phyloP scores from a whole-genome alignment of 2,888 invertebrate species.

The Mantis religiosa region DNA sequence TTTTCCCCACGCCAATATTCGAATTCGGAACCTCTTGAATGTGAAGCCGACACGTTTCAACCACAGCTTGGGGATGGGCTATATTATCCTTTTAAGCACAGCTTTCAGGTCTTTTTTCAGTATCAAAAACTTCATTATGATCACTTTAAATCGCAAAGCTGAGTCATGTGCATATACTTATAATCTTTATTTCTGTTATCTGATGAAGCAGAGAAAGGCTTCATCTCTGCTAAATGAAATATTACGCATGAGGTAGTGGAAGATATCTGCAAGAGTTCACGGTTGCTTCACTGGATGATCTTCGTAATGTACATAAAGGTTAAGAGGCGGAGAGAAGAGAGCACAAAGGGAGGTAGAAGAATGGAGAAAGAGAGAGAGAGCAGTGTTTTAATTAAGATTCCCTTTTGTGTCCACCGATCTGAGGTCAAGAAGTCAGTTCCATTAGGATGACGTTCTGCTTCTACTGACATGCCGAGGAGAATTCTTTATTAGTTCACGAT shows the following conservation, averaged over 20 bases:
- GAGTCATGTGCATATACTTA: too few species aligned
- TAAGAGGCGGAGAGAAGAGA: not conserved
- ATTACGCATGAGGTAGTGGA: not conserved
- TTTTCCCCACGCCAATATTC: too few species aligned
- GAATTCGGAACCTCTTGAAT: too few species aligned
- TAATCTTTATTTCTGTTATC: too few species aligned
- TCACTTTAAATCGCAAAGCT: too few species aligned
- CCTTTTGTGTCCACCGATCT: slow-evolving; percentile 21
- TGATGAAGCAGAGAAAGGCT: too few species aligned
- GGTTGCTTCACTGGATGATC: not conserved
- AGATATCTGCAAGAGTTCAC: not conserved
- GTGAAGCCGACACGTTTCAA: too few species aligned
- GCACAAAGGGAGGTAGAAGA: not conserved
- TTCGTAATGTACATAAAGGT: not conserved
- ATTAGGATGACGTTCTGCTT: slow-evolving; percentile 6
- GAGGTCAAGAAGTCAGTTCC: slow-evolving; percentile 23
- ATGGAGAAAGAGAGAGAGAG: not conserved
- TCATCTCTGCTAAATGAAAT: too few species aligned
- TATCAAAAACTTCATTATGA: too few species aligned
- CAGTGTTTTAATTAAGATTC: slow-evolving; percentile 25
- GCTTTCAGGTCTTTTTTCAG: too few species aligned
- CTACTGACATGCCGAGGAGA: not conserved
- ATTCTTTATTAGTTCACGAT: not conserved
- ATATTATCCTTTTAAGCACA: too few species aligned
- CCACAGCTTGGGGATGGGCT: too few species aligned